phyloP scores from a whole-genome alignment of 2,888 invertebrate genomes.

The Meganola albula region DNA sequence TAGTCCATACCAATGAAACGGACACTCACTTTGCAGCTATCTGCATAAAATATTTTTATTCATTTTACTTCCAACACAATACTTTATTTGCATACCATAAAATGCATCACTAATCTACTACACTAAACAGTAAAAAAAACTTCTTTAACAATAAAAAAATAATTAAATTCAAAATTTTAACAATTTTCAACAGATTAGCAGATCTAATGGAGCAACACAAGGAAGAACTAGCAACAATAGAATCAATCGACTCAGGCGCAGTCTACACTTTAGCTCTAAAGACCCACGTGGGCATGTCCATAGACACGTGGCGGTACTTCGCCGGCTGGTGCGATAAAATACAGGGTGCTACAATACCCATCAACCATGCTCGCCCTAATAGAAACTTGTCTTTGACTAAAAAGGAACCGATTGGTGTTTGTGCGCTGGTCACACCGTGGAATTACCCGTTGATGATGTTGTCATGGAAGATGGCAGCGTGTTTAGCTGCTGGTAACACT shows the following conservation, averaged over 20 bases:
- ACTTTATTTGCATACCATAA: no score
- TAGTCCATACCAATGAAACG: no score
- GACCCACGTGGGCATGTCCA: constrained; percentile 98
- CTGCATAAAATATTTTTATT: no score
- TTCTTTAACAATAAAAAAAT: no score
- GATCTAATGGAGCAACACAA: constrained; percentile 96
- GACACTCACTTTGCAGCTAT: no score
- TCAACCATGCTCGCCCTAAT: constrained; percentile 94
- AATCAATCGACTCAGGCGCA: constrained; percentile 95
- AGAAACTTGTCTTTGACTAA: constrained; percentile 90
- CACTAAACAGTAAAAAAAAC: no score
- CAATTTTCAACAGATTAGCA: constrained; percentile 81
- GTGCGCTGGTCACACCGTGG: constrained; percentile 96
- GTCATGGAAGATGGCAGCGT: constrained; percentile 99
- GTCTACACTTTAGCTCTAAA: constrained; percentile 97
- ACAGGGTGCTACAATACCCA: constrained; percentile 93
- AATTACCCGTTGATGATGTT: constrained; percentile 99
- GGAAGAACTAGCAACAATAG: constrained; percentile 96
- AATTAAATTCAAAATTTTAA: no score
- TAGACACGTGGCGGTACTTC: constrained; percentile 97
- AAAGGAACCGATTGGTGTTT: constrained; percentile 95
- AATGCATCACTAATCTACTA: no score
- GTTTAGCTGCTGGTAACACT: constrained; percentile 96
- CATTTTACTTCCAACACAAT: no score
- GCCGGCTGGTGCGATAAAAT: constrained; percentile 98